Conservation (phyloP, 2,888 invertebrate species). For the Stratiomys singularior region DNA sequence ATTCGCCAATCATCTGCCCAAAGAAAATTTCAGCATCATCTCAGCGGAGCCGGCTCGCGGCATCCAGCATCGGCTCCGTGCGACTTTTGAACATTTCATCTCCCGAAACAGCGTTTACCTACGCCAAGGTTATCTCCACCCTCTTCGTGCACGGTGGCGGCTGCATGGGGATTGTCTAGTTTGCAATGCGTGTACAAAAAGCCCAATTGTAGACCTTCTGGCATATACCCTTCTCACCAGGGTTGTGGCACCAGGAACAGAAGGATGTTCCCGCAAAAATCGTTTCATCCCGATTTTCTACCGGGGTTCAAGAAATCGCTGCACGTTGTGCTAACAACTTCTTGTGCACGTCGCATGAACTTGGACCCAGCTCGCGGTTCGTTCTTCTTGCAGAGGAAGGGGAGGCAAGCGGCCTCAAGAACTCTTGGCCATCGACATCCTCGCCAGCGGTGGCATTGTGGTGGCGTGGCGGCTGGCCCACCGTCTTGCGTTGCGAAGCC, state of each 20-base stretch:
- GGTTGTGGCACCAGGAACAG: conserved; percentile 41
- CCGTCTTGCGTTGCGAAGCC: neutral
- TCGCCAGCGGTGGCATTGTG: neutral
- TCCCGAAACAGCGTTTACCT: neutral
- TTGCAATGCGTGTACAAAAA: conserved; percentile 21
- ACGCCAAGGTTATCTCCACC: conserved; percentile 30
- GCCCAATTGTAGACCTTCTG: conserved; percentile 35
- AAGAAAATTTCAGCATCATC: neutral
- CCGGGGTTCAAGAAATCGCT: conserved; percentile 39
- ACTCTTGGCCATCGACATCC: neutral
- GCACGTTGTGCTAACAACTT: neutral
- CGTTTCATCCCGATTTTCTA: conserved; percentile 46
- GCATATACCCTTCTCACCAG: conserved; percentile 17
- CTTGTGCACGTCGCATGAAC: neutral
- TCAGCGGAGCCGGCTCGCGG: neutral
- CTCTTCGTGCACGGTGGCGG: neutral
- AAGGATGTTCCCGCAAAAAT: conserved; percentile 44
- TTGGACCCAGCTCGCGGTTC: neutral
- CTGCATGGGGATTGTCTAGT: conserved; percentile 27
- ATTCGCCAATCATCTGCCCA: no score
- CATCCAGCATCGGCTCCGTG: neutral
- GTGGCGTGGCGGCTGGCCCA: neutral
- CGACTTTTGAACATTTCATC: neutral
- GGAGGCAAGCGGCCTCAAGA: neutral
- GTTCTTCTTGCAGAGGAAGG: neutral